Percentiles rank a stretch among this genome's conserved stretches.
phyloP scores from a whole-genome alignment of 2,888 invertebrate species.

The Cephonodes hylas region DNA sequence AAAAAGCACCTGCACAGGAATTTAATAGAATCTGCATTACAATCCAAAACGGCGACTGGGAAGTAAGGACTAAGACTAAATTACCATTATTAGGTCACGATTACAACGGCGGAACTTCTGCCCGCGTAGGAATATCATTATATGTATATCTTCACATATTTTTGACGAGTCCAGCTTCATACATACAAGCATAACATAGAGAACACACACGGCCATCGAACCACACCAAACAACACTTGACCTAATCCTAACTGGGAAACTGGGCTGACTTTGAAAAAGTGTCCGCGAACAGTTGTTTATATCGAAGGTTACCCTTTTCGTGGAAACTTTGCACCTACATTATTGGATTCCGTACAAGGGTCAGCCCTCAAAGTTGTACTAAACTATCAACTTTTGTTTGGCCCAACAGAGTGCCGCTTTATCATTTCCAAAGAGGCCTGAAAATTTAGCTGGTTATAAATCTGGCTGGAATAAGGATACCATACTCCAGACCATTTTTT shows the following conservation, averaged over 20 bases:
- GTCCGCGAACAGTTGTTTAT: background rate
- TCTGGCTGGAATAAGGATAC: constrained; percentile 32
- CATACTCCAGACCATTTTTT: constrained; percentile 23
- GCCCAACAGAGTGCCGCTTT: constrained; percentile 32
- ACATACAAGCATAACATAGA: too few relatives aligned
- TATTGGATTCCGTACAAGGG: constrained; percentile 14
- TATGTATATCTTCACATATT: too few relatives aligned
- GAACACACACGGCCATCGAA: background rate
- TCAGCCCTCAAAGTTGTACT: constrained; percentile 26
- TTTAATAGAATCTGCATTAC: too few relatives aligned
- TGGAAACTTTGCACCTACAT: constrained; percentile 12
- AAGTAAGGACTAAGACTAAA: too few relatives aligned
- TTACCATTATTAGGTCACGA: too few relatives aligned
- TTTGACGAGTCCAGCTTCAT: too few relatives aligned
- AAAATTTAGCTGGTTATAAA: constrained; percentile 46
- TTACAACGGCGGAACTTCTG: too few relatives aligned
- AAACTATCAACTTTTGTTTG: constrained; percentile 51
- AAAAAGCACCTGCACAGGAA: too few relatives aligned
- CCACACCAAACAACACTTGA: background rate
- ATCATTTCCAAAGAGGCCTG: constrained; percentile 43
- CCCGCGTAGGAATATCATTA: too few relatives aligned
- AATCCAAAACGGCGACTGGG: too few relatives aligned
- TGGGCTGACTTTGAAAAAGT: background rate
- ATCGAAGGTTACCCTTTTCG: background rate
- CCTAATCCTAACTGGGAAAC: background rate